Base-by-base conservation (phyloP, 2,797 vertebrate species). In the Clarias pachynema region DNA sequence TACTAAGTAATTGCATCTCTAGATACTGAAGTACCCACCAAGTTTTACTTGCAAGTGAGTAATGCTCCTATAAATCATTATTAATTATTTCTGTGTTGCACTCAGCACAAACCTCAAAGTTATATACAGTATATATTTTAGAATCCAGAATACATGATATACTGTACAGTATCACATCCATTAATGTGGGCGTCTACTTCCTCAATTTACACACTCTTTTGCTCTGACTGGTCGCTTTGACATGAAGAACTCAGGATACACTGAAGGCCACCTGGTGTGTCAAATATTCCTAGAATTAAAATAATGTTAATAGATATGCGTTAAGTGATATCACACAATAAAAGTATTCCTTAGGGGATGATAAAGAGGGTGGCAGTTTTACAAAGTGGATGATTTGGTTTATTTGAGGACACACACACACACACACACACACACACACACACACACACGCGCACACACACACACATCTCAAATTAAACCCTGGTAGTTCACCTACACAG, bases 291-390 rank as follows among this genome's bases (percentile, higher is more conserved):
- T 34, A 31, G 18, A 75, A 31, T 57, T 75, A 29, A 16, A 74
- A 57, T 57, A 34, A 37, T 78, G 29, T 22, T 60, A 78, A 60
- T 78, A 7, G 29, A 24, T 63, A 63, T 20, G 37, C 24, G 16
- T 26, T 63, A 44, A 79, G 34, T 63, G 34, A 63, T 65, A 65
- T 63, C 78, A 20, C 59, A 26, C 16, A 77, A 29, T 82, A 56
- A 40, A 65, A 18, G 57, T 20, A 79, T 77, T 72, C 86, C 89
- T 91, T 88, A 91, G 70, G 85, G 83, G 82, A 86, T 89, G 81
- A 87, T 89, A 87, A 89, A 89, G 72, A 88, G 60, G 87, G 37
- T 44, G 60, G 34, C 60, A 26, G 59, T n/a, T 79, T 79, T 77
- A 79, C 31, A 79, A 63, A 63, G 37, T 65, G 78, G 78, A 65